These are phyloP conservation scores for Phortica variegata DNA, from an alignment of 1,140 invertebrate species.

Conservation along the genomic window DNA sequence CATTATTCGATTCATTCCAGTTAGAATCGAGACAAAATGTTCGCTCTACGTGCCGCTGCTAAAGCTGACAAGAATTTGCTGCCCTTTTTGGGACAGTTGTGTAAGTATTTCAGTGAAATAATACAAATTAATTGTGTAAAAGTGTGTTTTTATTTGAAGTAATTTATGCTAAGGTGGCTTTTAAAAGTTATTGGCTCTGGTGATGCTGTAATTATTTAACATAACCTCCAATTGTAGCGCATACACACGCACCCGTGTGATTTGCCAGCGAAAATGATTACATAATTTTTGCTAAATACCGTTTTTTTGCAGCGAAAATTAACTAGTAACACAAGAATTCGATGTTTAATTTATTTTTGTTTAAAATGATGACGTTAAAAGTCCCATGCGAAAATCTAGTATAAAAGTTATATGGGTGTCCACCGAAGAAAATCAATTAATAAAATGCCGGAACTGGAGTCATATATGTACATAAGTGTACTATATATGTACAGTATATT, in stretches of 20 bases:
- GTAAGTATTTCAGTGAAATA: slow-evolving; percentile 29
- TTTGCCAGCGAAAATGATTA: slow-evolving; percentile 11
- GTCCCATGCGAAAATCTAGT: not conserved
- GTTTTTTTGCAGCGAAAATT: no score
- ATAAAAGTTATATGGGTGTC: not conserved
- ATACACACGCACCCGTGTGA: no score
- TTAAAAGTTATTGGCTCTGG: no score
- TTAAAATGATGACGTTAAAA: not conserved
- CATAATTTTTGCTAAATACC: slow-evolving; percentile 16
- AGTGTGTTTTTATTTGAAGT: not conserved
- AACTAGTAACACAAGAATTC: no score
- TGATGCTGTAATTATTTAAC: no score
- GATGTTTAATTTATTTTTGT: not conserved
- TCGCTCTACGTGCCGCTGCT: slow-evolving; percentile 45
- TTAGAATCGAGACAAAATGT: slow-evolving; percentile 38
- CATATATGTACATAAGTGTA: slow-evolving; percentile 2
- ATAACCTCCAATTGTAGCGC: slow-evolving; percentile 18
- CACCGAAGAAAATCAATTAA: no score
- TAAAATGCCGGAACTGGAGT: no score
- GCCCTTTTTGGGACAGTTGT: slow-evolving; percentile 43
- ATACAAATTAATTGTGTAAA: not conserved
- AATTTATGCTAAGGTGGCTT: not conserved
- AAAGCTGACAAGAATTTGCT: slow-evolving; percentile 49
- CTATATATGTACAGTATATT: no score
- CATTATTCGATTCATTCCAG: no score